Conservation (phyloP, 2,888 invertebrate species). For the Diabrotica balteata region DNA sequence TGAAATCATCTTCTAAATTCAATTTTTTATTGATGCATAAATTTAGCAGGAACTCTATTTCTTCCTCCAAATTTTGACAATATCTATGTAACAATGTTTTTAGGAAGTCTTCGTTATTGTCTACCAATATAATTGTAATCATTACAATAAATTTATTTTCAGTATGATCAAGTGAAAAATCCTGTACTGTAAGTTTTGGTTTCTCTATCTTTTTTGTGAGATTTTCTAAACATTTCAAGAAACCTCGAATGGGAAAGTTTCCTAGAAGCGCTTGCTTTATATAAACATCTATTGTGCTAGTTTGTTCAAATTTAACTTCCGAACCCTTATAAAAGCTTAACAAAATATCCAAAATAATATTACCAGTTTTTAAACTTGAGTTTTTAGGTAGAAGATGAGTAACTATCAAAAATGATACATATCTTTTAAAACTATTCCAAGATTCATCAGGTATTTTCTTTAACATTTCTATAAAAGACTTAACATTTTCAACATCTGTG, state of each 20-base stretch:
- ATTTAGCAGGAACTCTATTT: slow-evolving; percentile 44
- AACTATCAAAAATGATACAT: slow-evolving; percentile 59
- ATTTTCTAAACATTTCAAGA: slow-evolving; percentile 64
- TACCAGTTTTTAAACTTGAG: slow-evolving; percentile 56
- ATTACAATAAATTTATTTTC: slow-evolving; percentile 57
- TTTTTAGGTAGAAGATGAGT: slow-evolving; percentile 59
- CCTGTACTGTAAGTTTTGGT: slow-evolving; percentile 59
- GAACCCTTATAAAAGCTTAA: slow-evolving; percentile 59
- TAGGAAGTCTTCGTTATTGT: slow-evolving; percentile 31
- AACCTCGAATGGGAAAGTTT: slow-evolving; percentile 65
- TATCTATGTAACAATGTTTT: slow-evolving; percentile 60
- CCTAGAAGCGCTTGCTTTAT: slow-evolving; percentile 57
- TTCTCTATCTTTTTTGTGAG: slow-evolving; percentile 63
- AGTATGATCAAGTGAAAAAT: slow-evolving; percentile 57
- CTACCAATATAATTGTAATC: slow-evolving; percentile 11
- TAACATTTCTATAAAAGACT: slow-evolving; percentile 39
- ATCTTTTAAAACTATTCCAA: slow-evolving; percentile 46
- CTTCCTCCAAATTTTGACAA: slow-evolving; percentile 31
- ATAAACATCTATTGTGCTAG: slow-evolving; percentile 42
- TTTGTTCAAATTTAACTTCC: slow-evolving; percentile 39
- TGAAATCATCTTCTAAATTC: slow-evolving; percentile 28
- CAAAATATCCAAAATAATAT: slow-evolving; percentile 60
- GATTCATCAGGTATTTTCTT: slow-evolving; percentile 38
- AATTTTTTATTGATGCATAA: slow-evolving; percentile 33
- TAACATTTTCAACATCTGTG: slow-evolving; percentile 30